phyloP scores from a whole-genome alignment of 2,888 invertebrate genomes.

The Volucella inflata region DNA sequence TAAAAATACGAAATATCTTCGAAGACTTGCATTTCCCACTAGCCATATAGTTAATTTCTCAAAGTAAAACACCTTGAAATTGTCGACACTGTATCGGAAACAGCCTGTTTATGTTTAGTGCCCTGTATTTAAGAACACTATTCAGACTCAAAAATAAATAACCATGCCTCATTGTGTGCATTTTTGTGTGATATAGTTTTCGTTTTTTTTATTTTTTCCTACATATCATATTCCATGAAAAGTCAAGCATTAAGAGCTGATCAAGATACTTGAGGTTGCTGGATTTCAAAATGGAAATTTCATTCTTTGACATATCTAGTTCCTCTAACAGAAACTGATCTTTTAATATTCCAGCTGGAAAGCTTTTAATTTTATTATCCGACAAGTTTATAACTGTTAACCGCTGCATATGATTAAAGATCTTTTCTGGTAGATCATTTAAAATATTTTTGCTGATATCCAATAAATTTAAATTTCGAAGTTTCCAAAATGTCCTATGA shows the following conservation, averaged over 20 bases:
- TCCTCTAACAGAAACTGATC: slow-evolving; percentile 86
- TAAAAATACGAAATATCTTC: too few species aligned
- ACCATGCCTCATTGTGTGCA: too few species aligned
- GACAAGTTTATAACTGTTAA: slow-evolving; percentile 82
- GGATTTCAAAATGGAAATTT: slow-evolving; percentile 85
- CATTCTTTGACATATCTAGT: slow-evolving; percentile 87
- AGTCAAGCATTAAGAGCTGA: slow-evolving; percentile 85
- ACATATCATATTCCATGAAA: slow-evolving; percentile 87
- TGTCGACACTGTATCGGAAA: too few species aligned
- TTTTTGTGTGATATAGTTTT: background rate
- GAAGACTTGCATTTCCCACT: too few species aligned
- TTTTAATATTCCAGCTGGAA: slow-evolving; percentile 85
- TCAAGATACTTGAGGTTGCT: slow-evolving; percentile 84
- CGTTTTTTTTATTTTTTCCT: slow-evolving; percentile 41
- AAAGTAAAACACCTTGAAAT: too few species aligned
- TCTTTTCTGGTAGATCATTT: slow-evolving; percentile 83
- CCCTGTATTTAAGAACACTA: too few species aligned
- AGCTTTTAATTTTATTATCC: slow-evolving; percentile 83
- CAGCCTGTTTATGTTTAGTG: too few species aligned
- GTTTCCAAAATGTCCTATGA: slow-evolving; percentile 84
- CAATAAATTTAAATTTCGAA: slow-evolving; percentile 86
- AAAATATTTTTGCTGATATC: slow-evolving; percentile 87
- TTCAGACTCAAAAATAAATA: too few species aligned
- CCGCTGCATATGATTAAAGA: slow-evolving; percentile 84
- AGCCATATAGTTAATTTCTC: too few species aligned